Base-by-base conservation (phyloP, 1,140 invertebrate species). In the Bursaphelenchus mucronatus region DNA sequence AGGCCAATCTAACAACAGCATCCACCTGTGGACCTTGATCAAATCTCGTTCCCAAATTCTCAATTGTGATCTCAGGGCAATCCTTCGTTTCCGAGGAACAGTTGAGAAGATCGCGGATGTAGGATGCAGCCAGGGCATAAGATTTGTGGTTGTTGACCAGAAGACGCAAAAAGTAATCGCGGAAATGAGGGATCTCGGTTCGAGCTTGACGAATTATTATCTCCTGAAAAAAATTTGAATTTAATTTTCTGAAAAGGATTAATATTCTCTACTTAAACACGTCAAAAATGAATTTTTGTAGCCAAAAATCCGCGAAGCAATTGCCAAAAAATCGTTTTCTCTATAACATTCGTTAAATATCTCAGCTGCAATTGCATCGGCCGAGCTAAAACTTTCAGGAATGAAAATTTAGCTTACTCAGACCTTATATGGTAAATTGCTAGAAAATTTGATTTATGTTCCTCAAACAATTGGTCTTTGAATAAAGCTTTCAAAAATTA, bases 91-190 rank as follows among this genome's bases (percentile, higher is more conserved):
- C 55, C 11, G 57, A 30, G 0, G 39, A 45, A 19, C 70, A 70
- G 46, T 74, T 63, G 7, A 61, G 61, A 43, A 76, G 71, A 46
- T 79, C 74, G 55, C 76, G 66, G 45, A 80, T 65, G 47, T 78
- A 79, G 13, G 73, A 53, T 21, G 64, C 61, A 9, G 76, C 45
- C n/a, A 79, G 66, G 10, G 73, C 56, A 53, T 78, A 79, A 15
- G 75, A 75, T 19, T 77, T 66, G 74, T 69, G 75, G 55, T 79
- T 79, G 43, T 77, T 74, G 13, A 61, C 58, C 10, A 79, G 56
- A 19, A 79, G 69, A 39, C 76, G 69, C 46, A 78, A 53, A 58
- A 78, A 80, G 58, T 78, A 78, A 19, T 74, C 67, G 40, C 67
- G 69, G 61, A 78, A 78, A 51, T 73, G 70, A 8, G 66, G 65